Evolutionary conservation across 1,140 invertebrate genomes (phyloP).

Genomic region (Teleogryllus occipitalis): DNA sequence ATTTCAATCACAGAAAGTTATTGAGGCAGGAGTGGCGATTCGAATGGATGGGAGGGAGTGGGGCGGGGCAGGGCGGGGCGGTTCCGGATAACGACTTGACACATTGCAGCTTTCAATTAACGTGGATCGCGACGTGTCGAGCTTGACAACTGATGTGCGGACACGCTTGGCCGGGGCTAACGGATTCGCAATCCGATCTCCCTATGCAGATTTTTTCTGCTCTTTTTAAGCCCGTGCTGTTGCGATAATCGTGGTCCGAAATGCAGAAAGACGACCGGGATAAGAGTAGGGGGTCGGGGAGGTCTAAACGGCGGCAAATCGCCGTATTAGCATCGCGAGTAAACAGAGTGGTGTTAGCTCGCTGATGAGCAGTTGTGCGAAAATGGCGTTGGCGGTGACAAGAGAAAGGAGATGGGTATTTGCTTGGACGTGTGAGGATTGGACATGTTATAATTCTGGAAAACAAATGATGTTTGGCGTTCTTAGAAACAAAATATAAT

Average conservation of each 20-base stretch:
- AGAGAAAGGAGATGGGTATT: too few species aligned
- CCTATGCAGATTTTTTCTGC: not conserved
- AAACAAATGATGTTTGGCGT: too few species aligned
- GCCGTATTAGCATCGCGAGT: not conserved
- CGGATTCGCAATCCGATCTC: not conserved
- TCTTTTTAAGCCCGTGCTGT: not conserved
- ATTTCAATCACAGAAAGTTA: conserved; percentile 1
- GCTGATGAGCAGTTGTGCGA: not conserved
- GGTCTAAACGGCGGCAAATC: not conserved
- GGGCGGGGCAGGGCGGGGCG: too few species aligned
- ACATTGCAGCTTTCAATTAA: not conserved
- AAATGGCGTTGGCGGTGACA: too few species aligned
- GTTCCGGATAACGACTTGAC: conserved; percentile 3
- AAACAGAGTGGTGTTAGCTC: not conserved
- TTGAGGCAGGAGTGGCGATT: not conserved
- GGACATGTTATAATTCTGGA: too few species aligned
- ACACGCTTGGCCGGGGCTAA: not conserved
- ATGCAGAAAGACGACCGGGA: not conserved
- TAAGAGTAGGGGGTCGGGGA: not conserved
- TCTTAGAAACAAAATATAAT: too few species aligned
- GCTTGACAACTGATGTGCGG: not conserved
- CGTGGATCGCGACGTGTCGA: not conserved
- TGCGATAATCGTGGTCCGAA: not conserved
- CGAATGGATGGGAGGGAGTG: not conserved
- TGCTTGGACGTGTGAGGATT: too few species aligned